Percentiles rank a stretch among this genome's conserved stretches.
Conservation (phyloP, 2,113 vertebrate species). For the Macrotis lagotis region DNA sequence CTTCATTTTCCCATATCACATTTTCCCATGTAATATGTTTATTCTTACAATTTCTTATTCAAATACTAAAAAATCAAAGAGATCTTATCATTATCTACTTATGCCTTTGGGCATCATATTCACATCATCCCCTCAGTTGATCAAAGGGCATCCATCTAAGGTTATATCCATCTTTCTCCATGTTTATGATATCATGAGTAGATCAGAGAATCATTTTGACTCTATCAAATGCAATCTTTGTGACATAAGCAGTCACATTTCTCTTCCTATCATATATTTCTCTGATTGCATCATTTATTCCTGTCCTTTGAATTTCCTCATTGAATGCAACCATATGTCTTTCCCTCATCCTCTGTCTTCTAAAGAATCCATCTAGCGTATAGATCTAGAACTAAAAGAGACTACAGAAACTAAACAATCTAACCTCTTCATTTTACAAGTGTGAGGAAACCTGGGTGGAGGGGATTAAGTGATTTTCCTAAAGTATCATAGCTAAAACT, state of each 20-base stretch:
- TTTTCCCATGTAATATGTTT: background rate
- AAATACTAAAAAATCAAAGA: background rate
- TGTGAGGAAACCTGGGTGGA: background rate
- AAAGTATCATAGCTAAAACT: background rate
- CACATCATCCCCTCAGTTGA: too few relatives aligned
- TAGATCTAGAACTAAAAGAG: background rate
- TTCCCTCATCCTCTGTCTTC: background rate
- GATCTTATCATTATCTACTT: background rate
- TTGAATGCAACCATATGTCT: background rate
- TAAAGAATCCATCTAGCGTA: background rate
- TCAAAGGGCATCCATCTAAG: too few relatives aligned
- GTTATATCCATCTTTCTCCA: too few relatives aligned
- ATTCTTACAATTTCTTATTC: background rate
- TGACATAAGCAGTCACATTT: background rate
- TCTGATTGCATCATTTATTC: background rate
- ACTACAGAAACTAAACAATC: background rate
- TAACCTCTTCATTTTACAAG: background rate
- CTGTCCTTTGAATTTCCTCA: background rate
- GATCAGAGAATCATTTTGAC: background rate
- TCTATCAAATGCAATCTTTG: background rate
- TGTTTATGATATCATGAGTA: too few relatives aligned
- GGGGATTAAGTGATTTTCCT: background rate
- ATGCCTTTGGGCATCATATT: background rate
- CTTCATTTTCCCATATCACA: background rate
- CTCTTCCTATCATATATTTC: background rate